Base-by-base conservation (phyloP, 2,797 vertebrate species). In the Holocentrus rufus region DNA sequence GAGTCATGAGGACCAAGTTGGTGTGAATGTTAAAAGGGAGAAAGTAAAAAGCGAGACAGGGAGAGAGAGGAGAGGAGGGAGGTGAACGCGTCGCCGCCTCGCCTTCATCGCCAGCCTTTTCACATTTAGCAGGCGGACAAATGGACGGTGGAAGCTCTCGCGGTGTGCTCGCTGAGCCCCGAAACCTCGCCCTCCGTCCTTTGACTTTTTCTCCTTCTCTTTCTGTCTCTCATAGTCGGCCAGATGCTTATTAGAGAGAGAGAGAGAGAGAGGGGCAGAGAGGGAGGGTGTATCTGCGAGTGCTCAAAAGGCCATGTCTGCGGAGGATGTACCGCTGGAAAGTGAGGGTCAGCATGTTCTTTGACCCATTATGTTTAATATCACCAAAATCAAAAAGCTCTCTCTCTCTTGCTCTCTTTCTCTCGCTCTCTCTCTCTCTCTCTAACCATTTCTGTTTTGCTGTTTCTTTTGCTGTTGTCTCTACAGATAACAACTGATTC, bases 1-100 rank as follows among this genome's bases (percentile, higher is more conserved):
- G 85, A 82, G 77, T 88, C 72, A 80, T 34, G 53, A 75, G 52
- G 22, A 80, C 27, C 62, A 72, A 46, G 36, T 87, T 77, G 44
- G 47, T 63, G 55, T 71, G 62, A 74, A 31, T 67, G 79, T 64
- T 70, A 30, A 77, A 69, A 57, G 39, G 53, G 17, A 72, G 39
- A 47, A 63, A 49, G 65, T 31, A 39, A 66, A 65, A 75, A 52
- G 49, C 44, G 2, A 50, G 36, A 20, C 23, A 56, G 47, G 47
- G 39, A 71, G 15, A 44, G 25, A n/a, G n/a, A n/a, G n/a, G n/a
- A n/a, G 22, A 2, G 7, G 25, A 56, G 53, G 39, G 68, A 77
- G 56, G 62, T 53, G 30, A 69, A 52, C 46, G 57, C 27, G 22
- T 7, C 30, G 34, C 54, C 34, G 18, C 15, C 42, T 46, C 46